Base-by-base conservation (phyloP, 2,797 vertebrate genomes). In the Coendou prehensilis region DNA sequence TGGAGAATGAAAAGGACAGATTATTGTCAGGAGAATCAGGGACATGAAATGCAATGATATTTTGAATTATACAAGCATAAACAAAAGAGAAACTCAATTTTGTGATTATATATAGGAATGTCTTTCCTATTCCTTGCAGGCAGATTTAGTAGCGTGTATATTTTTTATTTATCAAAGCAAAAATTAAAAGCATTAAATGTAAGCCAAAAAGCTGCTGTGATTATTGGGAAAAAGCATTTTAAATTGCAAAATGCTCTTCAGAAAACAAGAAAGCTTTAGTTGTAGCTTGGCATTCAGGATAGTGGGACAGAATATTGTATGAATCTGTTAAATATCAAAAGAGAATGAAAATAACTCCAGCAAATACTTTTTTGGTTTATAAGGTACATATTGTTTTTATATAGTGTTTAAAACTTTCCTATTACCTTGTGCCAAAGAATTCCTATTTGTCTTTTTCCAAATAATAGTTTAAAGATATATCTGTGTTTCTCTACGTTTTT, bases 1-100 rank as follows among this genome's bases (percentile, higher is more conserved):
- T 97, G 67, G 86, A 87, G 91, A 69, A 96, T 91, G 83, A 96
- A 87, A 97, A 96, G 93, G 81, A 69, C 81, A 97, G 90, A 97
- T 94, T 82, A 64, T 94, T 71, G 54, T 89, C 91, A 71, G 59
- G 71, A 93, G 80, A 92, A 86, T 69, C 86, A 79, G 57, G 59
- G 45, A 95, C 73, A 89, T 92, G 93, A 93, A 97, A 86, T 50
- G 45, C 69, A 47, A 11, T 83, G 45, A 20, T 57, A 81, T 83
- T 97, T 95, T 97, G 30, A 61, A 79, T 97, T 73, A 93, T 83
- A 56, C 9, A 90, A 76, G 56, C 37, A 84, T 86, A 94, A 91
- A 94, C 73, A 91, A 75, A 63, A 18, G 87, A 95, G 88, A 81
- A 91, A 50, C 82, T 59, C 17, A 89, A 54, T 82, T 89, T 94